Percentiles rank a stretch among this genome's conserved stretches.
Evolutionary conservation across 2,797 vertebrate genomes (phyloP).

Genomic region (Centroberyx gerrardi): DNA sequence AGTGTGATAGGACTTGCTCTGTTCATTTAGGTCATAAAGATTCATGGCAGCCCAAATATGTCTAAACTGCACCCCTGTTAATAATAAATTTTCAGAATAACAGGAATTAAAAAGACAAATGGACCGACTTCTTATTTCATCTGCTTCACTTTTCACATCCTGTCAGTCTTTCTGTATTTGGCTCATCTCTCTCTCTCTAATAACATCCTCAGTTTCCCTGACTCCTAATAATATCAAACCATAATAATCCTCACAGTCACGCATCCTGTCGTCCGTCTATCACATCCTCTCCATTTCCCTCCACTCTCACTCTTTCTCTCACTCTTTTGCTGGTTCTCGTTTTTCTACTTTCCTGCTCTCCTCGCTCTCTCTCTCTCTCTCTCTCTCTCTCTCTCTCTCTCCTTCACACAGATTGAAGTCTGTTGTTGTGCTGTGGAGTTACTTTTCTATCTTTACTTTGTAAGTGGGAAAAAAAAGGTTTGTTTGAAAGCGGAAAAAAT

Average conservation of each 20-base stretch:
- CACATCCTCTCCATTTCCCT: neutral
- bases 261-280: conserved; percentile 5
- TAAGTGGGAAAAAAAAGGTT: too few relatives aligned
- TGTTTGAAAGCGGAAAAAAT: too few relatives aligned
- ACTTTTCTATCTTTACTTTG: too few relatives aligned
- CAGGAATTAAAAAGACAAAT: too few relatives aligned
- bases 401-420: too few relatives aligned
- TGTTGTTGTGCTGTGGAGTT: neutral
- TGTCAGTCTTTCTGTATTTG: conserved; percentile 67
- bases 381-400: too few relatives aligned
- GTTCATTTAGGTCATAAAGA: too few relatives aligned
- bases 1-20: too few relatives aligned
- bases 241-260: conserved; percentile 12
- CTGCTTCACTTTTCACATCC: neutral
- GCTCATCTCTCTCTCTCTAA: conserved; percentile 31
- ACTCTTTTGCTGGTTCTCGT: neutral
- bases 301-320: neutral
- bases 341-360: neutral
- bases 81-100: too few relatives aligned
- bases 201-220: conserved; percentile 9
- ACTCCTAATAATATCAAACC: neutral
- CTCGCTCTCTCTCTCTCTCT: neutral
- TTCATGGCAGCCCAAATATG: too few relatives aligned
- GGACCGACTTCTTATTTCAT: neutral
- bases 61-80: too few relatives aligned